Evolutionary conservation across 2,888 invertebrate species (phyloP), one percentile per base, ranked within the genome.

Genomic region (Dascillus cervinus): DNA sequence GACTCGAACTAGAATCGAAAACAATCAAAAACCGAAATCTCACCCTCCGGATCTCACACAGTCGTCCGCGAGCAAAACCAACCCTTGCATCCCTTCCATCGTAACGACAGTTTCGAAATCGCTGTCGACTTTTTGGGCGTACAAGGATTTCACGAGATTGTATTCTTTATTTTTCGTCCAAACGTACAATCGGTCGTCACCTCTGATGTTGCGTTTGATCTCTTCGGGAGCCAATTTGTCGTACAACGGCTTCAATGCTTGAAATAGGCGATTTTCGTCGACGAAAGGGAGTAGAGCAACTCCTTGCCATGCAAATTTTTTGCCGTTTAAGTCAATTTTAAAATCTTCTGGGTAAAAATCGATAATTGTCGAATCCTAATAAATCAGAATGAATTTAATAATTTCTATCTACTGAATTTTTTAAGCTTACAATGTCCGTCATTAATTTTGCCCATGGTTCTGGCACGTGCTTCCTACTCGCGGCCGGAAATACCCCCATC

Each of bases 231-330:
- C 84, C 19, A 99, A 67, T 32, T 77, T 68, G 1, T 72, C 68
- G 54, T 97, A 94, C 46, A 83, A 88, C 0, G 82, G 78, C 49
- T 78, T 73, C 19, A 97, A 64, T 0, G 95, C 89, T 50, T 79
- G 79, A 58, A 88, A 85, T 30, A 96, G 71, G 37, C 98, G 67
- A 34, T 72, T 73, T 66, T 98, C 97, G 49, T 98, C 96, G 0
- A 99, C 97, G 66, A 98, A 99, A 3, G 98, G 98, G 40, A 99
- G 67, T 21, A 99, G 66, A 1, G 97, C 98, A 2, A 99, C 98
- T 23, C 98, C 97, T 68, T 97, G 96, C 98, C 98, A 99, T 26
- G 97, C 97, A 68, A 88, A 97, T 66, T 95, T 97, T 69, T 99
- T 98, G 15, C 98, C 98, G 67, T 99, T 99, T 44, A 99, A 69